Base-by-base conservation (phyloP, 2,113 vertebrate species). In the Oreochromis niloticus region DNA sequence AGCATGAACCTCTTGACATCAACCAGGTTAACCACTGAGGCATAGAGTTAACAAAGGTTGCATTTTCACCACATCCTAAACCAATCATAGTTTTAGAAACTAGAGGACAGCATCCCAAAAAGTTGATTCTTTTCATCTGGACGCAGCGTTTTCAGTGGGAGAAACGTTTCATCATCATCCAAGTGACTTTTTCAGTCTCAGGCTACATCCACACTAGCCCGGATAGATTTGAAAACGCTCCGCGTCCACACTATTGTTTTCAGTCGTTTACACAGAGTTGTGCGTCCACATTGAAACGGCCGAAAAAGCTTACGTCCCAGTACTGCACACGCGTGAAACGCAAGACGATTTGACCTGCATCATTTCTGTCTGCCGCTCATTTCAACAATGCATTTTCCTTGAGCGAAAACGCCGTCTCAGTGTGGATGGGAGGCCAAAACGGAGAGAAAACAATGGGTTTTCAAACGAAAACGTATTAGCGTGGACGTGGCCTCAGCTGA, bases 381-480 rank as follows among this genome's bases (percentile, higher is more conserved):
- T 27, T 27, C 27, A 50, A 50, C 48, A 9, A 7, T 50, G 48
- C 2, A 7, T 50, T 19, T 50, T 50, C 48, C 7, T 50, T 19
- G 48, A 50, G 48, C 4, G 4, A 7, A 19, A 17, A 19, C 1
- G 16, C 48, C 0, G 7, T 57, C 24, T 30, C 56, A 30, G 24
- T 57, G 56, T 57, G 24, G 24, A 57, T 1, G 7, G 24, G 24
- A 57, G 13, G 3, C 56, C 56, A 57, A 57, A 57, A 57, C 30
- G 56, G 56, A 5, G 24, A 57, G 0, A 30, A 57, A 57, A 30
- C 1, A 1, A 16, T 48, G 2, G 0, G 6, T 48, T 48, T 48
- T 48, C 46, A 48, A 48, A 16, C 7, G 0, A 19, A 50, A 50
- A 50, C 2, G 2, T 19, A 50, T 50, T 50, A 50, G 48, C 19